These are phyloP conservation scores for Brachionus koreanus DNA, from an alignment of 1,140 invertebrate genomes.

Conservation along the genomic window DNA sequence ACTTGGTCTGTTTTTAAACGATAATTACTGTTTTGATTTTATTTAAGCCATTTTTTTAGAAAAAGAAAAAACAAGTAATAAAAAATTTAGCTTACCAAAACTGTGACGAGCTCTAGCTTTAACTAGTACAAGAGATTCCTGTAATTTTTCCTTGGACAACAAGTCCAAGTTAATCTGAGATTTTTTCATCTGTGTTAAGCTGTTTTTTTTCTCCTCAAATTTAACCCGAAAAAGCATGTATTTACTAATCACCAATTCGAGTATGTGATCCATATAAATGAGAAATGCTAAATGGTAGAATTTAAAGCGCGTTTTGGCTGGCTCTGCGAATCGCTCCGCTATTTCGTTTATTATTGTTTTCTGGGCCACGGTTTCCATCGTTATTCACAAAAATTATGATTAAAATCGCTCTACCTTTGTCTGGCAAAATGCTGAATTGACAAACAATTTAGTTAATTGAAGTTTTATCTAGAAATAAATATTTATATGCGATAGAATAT, in stretches of 20 bases:
- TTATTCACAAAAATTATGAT: neutral
- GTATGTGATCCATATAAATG: slow-evolving; percentile 22
- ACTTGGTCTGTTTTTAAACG: too few relatives aligned
- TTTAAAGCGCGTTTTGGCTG: neutral
- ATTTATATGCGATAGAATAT: neutral
- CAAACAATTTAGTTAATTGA: neutral
- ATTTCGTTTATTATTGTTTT: slow-evolving; percentile 12
- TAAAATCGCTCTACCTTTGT: neutral
- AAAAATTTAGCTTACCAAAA: slow-evolving; percentile 5
- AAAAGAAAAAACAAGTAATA: neutral
- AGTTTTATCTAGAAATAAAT: slow-evolving; percentile 7
- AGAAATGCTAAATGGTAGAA: slow-evolving; percentile 2
- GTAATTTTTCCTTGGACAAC: neutral
- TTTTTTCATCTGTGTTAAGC: neutral
- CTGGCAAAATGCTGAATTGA: neutral
- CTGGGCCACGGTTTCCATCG: slow-evolving; percentile 26
- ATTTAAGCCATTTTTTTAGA: too few relatives aligned
- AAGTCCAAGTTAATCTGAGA: neutral
- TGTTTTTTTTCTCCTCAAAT: neutral
- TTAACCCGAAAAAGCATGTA: slow-evolving; percentile 17
- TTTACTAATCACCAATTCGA: neutral
- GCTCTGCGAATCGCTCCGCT: neutral
- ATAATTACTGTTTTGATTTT: too few relatives aligned
- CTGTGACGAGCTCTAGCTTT: neutral
- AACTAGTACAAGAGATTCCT: neutral